Percentiles rank a stretch among this genome's conserved stretches.
Evolutionary conservation across 1,140 invertebrate genomes (phyloP).

Genomic region (Hycleus phaleratus): DNA sequence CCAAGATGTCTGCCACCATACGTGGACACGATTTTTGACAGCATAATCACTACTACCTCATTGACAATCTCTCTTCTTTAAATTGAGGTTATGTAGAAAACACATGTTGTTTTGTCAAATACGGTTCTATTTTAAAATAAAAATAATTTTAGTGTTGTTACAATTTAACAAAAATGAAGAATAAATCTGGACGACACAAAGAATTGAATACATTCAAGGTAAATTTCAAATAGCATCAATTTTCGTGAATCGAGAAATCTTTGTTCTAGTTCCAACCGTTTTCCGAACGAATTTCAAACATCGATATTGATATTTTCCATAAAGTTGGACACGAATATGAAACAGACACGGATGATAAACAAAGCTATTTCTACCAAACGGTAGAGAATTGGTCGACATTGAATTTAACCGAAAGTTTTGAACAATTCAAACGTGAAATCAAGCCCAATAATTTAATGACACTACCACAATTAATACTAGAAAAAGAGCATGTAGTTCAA

Average conservation of each 20-base stretch:
- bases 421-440: conserved; percentile 64
- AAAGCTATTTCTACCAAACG: conserved; percentile 71
- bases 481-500: conserved; percentile 68
- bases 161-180: conserved; percentile 52
- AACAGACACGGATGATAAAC: conserved; percentile 55
- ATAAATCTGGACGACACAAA: conserved; percentile 69
- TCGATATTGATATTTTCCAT: conserved; percentile 74
- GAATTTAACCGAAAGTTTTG: conserved; percentile 77
- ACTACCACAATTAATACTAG: conserved; percentile 68
- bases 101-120: no score
- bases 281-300: conserved; percentile 70
- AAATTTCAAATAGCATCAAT: conserved; percentile 30
- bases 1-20: no score
- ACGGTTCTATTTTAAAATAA: no score
- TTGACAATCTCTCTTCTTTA: no score
- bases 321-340: conserved; percentile 66
- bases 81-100: no score
- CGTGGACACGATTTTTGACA: no score
- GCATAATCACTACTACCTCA: no score
- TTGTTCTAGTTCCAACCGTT: conserved; percentile 77
- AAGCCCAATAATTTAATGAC: conserved; percentile 56
- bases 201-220: conserved; percentile 74
- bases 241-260: conserved; percentile 4
- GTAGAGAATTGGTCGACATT: conserved; percentile 81
- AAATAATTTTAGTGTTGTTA: no score